Percentiles rank a stretch among this genome's conserved stretches.
Conservation (phyloP, 2,797 vertebrate genomes). For the Takifugu rubripes region DNA sequence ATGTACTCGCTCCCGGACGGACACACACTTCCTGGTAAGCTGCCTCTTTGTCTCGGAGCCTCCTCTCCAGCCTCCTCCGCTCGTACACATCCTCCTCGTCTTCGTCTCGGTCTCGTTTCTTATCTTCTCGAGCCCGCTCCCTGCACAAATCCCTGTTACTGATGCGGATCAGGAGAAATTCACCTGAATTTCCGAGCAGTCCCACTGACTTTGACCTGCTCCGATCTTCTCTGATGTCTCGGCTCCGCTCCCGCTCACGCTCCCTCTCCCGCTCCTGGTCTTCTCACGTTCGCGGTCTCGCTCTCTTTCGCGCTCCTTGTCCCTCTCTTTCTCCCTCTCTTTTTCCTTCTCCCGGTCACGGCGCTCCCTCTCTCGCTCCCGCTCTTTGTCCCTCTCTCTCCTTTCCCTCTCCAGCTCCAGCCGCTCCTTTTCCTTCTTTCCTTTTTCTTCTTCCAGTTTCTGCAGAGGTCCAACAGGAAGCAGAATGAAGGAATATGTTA, state of each 20-base stretch:
- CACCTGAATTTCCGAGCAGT: conserved; percentile 1
- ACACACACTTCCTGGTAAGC: conserved; percentile 92
- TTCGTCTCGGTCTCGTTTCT: conserved; percentile 90
- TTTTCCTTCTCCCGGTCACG: conserved; percentile 84
- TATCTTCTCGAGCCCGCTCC: conserved; percentile 89
- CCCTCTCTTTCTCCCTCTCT: conserved; percentile 86
- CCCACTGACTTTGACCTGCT: conserved; percentile 84
- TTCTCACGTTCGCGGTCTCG: conserved; percentile 71
- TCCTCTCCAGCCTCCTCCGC: conserved; percentile 91
- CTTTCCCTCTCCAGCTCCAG: conserved; percentile 91
- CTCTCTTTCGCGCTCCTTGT: conserved; percentile 78
- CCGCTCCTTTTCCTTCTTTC: conserved; percentile 93
- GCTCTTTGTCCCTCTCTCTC: conserved; percentile 89
- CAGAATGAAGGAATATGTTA: conserved; percentile 6
- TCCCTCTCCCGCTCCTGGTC: conserved; percentile 57
- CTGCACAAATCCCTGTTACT: conserved; percentile 47
- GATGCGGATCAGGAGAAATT: neutral
- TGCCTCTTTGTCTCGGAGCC: conserved; percentile 94
- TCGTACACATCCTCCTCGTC: conserved; percentile 97
- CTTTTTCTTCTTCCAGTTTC: conserved; percentile 98
- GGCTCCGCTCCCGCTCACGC: conserved; percentile 61
- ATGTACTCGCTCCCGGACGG: no score
- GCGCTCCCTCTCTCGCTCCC: conserved; percentile 85
- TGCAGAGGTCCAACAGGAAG: conserved; percentile 78
- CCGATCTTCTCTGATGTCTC: conserved; percentile 76